Conservation (phyloP, 2,888 invertebrate genomes). For the Aphodius granarius region DNA sequence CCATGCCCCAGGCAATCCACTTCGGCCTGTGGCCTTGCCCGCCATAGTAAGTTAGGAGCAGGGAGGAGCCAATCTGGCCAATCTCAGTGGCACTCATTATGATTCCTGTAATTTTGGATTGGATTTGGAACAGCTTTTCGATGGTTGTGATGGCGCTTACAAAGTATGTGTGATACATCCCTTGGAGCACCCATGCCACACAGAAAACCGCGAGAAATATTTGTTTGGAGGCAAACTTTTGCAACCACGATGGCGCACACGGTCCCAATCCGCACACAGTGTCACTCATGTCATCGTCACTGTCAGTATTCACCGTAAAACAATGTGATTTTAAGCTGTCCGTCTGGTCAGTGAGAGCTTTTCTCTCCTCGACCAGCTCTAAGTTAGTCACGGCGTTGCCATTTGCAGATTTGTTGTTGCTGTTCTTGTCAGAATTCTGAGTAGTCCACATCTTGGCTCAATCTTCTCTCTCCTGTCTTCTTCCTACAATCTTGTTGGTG, state of each 20-base stretch:
- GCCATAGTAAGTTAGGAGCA: constrained; percentile 85
- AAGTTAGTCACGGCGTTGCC: constrained; percentile 39
- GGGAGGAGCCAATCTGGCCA: constrained; percentile 88
- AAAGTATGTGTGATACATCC: constrained; percentile 94
- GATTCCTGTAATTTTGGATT: constrained; percentile 87
- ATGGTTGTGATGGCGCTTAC: constrained; percentile 92
- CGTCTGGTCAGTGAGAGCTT: constrained; percentile 44
- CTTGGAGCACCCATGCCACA: constrained; percentile 83
- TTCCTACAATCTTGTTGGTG: neutral
- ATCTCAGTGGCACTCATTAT: constrained; percentile 90
- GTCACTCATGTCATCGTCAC: constrained; percentile 52
- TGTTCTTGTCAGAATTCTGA: constrained; percentile 35
- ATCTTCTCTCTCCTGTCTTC: constrained; percentile 6
- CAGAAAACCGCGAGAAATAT: constrained; percentile 87
- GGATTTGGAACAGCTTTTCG: constrained; percentile 89
- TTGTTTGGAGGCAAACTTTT: constrained; percentile 82
- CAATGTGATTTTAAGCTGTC: constrained; percentile 43
- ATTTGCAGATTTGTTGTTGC: constrained; percentile 48
- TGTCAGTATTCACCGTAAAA: constrained; percentile 38
- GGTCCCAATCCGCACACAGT: constrained; percentile 80
- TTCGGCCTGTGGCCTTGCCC: constrained; percentile 90
- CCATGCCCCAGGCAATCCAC: constrained; percentile 93
- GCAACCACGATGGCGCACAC: constrained; percentile 74
- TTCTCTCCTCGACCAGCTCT: constrained; percentile 46
- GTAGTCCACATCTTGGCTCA: constrained; percentile 26